Base-by-base conservation (phyloP, 2,888 invertebrate genomes). In the Adelognathus sp. region DNA sequence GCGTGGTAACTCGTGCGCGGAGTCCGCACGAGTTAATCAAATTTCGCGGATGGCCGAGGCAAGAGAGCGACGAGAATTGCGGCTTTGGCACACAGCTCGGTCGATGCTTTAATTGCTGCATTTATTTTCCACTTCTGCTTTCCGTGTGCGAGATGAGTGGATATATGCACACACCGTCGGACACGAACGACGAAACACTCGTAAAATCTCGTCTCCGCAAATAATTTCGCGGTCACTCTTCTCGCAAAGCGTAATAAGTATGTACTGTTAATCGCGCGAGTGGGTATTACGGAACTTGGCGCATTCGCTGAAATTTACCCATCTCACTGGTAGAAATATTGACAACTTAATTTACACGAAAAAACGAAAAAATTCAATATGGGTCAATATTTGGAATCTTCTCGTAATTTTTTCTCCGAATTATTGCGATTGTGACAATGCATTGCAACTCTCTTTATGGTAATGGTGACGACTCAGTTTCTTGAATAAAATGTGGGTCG, bases 11-110 rank as follows among this genome's bases (percentile, higher is more conserved):
- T 58, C 54, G 52, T 71, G 67, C 56, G 21, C 50, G 70, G 46
- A 44, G 16, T 36, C 31, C 61, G 67, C 73, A 71, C 78, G 73
- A 83, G 79, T 85, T 85, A 85, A 86, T 84, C 82, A 83, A 86
- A 82, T 66, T n/a, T 71, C 41, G 64, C 52, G 60, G 27, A 63
- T 46, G 52, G 36, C 36, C 41, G 31, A 46, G 78, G 61, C 39
- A 70, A 52, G 64, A 54, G 21, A 60, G 39, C 31, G 66, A 74
- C 74, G 73, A n/a, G 44, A n/a, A 75, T 52, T 52, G 54, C 60
- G 70, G 24, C 31, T n/a, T 44, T 50, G 24, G 27, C 41, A 31
- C 58, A 36, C 16, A 11, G 29, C n/a, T 18, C 36, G 58, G 50
- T 29, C 54, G 67, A 56, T 52, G 16, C 75, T 79, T 80, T 83